These are phyloP conservation scores for Sisor rabdophorus DNA, from an alignment of 2,113 vertebrate genomes.

Conservation along the genomic window DNA sequence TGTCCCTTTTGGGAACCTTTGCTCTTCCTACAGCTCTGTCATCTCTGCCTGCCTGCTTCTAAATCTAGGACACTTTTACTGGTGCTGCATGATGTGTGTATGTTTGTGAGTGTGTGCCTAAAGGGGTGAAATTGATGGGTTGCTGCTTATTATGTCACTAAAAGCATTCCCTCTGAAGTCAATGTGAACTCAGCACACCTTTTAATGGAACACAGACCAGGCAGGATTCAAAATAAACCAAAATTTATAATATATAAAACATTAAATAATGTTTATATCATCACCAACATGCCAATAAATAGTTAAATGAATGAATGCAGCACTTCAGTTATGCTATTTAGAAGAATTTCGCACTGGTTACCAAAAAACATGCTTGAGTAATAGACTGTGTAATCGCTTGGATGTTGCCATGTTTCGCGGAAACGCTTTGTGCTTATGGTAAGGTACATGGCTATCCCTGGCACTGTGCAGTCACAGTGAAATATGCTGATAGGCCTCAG, in stretches of 20 bases:
- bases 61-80: constrained; percentile 20
- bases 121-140: constrained; percentile 32
- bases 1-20: constrained; percentile 32
- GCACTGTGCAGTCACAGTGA: constrained; percentile 29
- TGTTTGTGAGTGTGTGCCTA: neutral
- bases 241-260: neutral
- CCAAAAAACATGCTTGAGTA: neutral
- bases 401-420: constrained; percentile 6
- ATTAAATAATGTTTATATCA: neutral
- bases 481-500: constrained; percentile 43
- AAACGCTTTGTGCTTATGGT: constrained; percentile 3
- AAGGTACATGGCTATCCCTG: neutral
- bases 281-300: neutral
- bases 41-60: constrained; percentile 22
- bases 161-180: constrained; percentile 12
- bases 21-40: constrained; percentile 28
- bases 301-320: neutral
- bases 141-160: constrained; percentile 32
- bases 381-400: constrained; percentile 2
- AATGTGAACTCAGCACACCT: neutral
- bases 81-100: constrained; percentile 1
- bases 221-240: neutral
- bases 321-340: neutral
- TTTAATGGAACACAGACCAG: constrained; percentile 7
- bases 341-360: neutral